phyloP scores from a whole-genome alignment of 2,797 vertebrate genomes.

The Carcharodon carcharias region DNA sequence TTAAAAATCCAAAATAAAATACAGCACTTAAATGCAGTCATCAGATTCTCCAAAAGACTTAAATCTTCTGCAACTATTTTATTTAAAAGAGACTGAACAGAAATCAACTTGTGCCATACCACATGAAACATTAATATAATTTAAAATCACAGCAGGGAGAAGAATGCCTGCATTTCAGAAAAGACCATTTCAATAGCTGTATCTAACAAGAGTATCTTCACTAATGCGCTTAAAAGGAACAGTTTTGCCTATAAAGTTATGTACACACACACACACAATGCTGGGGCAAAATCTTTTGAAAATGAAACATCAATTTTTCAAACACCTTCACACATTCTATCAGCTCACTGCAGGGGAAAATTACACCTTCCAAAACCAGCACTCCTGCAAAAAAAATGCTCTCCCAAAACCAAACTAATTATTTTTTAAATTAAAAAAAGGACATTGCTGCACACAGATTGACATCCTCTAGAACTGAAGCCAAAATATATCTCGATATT shows the following conservation, averaged over 20 bases:
- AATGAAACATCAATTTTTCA: not conserved
- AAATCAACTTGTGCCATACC: not conserved
- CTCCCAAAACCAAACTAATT: not conserved
- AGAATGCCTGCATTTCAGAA: not conserved
- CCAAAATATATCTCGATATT: not conserved
- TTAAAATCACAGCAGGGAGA: not conserved
- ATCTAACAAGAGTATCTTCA: not conserved
- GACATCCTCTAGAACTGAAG: not conserved
- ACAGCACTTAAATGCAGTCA: not conserved
- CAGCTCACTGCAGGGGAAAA: not conserved
- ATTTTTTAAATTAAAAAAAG: not conserved
- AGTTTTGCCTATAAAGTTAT: not conserved
- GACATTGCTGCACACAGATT: not conserved
- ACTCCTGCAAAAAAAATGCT: not conserved
- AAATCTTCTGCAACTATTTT: not conserved
- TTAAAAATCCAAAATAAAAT: not conserved
- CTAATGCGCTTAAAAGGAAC: not conserved
- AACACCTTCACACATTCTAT: not conserved
- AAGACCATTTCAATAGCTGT: not conserved
- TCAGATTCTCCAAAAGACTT: not conserved
- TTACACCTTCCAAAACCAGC: not conserved
- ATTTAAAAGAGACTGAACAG: not conserved
- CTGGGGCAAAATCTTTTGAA: not conserved
- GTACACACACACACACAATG: not conserved
- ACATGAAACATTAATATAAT: not conserved